A percentile compares a stretch with the other conserved stretches of the same genome.
These are phyloP conservation scores for Orchestes rusci DNA, from an alignment of 2,888 invertebrate genomes.

Conservation along the genomic window DNA sequence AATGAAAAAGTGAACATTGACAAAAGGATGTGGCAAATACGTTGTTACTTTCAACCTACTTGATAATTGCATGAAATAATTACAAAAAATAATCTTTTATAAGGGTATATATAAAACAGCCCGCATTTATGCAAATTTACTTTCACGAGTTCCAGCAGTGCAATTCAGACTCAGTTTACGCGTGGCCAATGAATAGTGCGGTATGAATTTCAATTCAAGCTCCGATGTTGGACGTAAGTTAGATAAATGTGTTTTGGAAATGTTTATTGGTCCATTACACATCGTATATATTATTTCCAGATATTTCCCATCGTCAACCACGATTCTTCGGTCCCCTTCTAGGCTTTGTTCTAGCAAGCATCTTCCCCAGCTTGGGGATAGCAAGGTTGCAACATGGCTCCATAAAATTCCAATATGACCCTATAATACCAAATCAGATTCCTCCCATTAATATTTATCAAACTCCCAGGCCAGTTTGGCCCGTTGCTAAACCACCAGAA, in stretches of 20 bases:
- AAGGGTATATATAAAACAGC: slow-evolving; percentile 15
- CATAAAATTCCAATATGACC: slow-evolving; percentile 19
- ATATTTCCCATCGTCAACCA: too few species aligned
- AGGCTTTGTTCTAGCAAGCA: slow-evolving; percentile 14
- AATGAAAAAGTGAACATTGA: too few species aligned
- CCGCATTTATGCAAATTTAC: slow-evolving; percentile 20
- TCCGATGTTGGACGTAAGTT: too few species aligned
- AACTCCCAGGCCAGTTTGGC: not conserved
- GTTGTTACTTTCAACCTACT: not conserved
- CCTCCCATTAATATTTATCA: slow-evolving; percentile 1
- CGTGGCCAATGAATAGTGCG: too few species aligned
- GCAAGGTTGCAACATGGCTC: slow-evolving; percentile 13
- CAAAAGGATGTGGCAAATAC: too few species aligned
- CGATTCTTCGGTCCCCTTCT: slow-evolving; percentile 15
- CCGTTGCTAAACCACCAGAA: not conserved
- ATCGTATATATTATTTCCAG: too few species aligned
- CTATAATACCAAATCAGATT: slow-evolving; percentile 3
- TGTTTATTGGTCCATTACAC: too few species aligned
- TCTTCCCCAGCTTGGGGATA: slow-evolving; percentile 16
- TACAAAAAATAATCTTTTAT: slow-evolving; percentile 19
- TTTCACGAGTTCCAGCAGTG: slow-evolving; percentile 13
- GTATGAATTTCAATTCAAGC: too few species aligned
- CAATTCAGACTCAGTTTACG: too few species aligned
- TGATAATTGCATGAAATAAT: slow-evolving; percentile 9
- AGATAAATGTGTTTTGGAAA: too few species aligned